A percentile compares a stretch with the other conserved stretches of the same genome.
Evolutionary conservation across 2,797 vertebrate genomes (phyloP).

Genomic region (Hipposideros larvatus): DNA sequence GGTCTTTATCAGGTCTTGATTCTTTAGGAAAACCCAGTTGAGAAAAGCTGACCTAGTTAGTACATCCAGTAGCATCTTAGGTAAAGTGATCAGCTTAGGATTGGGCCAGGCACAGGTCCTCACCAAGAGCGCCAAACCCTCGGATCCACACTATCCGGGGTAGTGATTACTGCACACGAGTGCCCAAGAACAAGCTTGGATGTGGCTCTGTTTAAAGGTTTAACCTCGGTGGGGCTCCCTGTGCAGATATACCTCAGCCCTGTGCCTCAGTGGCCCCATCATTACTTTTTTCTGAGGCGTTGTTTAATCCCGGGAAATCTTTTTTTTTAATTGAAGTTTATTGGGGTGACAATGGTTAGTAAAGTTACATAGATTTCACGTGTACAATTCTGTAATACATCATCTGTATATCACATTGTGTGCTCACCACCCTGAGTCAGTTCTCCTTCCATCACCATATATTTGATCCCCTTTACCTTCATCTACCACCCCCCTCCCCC

Average conservation of each 20-base stretch:
- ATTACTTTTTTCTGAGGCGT: not conserved
- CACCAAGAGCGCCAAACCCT: not conserved
- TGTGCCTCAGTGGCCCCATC: not conserved
- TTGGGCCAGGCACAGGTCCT: not conserved
- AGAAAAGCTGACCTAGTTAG: not conserved
- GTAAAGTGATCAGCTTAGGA: not conserved
- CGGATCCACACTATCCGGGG: not conserved
- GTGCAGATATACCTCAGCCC: not conserved
- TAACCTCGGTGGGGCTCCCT: not conserved
- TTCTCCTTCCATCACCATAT: no score
- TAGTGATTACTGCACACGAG: not conserved
- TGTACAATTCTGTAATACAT: no score
- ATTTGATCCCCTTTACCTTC: no score
- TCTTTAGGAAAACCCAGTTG: not conserved
- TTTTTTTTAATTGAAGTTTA: no score
- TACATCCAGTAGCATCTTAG: not conserved
- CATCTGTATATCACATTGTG: no score
- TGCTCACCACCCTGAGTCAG: no score
- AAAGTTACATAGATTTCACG: no score
- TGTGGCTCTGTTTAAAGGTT: not conserved
- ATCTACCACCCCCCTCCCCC: no score
- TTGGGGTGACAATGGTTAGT: no score
- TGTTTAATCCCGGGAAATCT: not conserved
- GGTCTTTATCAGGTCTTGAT: not conserved
- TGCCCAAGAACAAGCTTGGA: not conserved